phyloP scores from a whole-genome alignment of 2,888 invertebrate species.

The Sphecodes monilicornis region DNA sequence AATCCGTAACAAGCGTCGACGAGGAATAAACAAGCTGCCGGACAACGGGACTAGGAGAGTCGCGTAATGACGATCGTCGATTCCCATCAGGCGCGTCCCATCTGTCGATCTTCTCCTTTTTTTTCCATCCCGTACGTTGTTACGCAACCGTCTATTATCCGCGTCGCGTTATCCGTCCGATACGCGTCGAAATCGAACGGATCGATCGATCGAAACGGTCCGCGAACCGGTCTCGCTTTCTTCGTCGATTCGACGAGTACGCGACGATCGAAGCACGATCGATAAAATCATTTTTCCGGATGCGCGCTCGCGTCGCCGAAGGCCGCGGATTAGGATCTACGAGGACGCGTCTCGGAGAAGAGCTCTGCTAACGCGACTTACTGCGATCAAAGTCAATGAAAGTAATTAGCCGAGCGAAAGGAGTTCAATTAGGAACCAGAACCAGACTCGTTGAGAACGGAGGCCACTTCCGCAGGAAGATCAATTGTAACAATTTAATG shows the following conservation, averaged over 20 bases:
- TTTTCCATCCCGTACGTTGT: constrained; percentile 15
- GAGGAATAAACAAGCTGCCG: neutral
- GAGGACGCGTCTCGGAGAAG: constrained; percentile 26
- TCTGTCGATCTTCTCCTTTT: constrained; percentile 13
- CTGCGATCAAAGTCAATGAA: constrained; percentile 62
- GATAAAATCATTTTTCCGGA: constrained; percentile 68
- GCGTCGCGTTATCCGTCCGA: constrained; percentile 21
- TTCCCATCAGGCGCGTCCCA: constrained; percentile 4
- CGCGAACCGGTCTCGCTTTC: constrained; percentile 48
- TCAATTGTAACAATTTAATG: constrained; percentile 68
- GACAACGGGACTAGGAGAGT: constrained; percentile 19
- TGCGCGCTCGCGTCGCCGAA: constrained; percentile 58
- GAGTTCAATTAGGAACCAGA: constrained; percentile 62
- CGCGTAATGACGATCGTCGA: constrained; percentile 17
- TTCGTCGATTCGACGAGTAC: constrained; percentile 55
- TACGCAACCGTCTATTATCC: constrained; percentile 36
- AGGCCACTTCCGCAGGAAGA: constrained; percentile 64
- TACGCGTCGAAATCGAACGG: constrained; percentile 31
- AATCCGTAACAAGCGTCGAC: constrained; percentile 5
- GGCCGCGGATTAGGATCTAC: constrained; percentile 69
- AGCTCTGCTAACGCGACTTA: neutral
- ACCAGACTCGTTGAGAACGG: constrained; percentile 56
- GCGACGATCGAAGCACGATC: constrained; percentile 55
- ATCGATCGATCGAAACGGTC: neutral
- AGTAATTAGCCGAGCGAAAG: constrained; percentile 66